Base-by-base conservation (phyloP, 2,888 invertebrate species). In the Subacronicta megacephala region DNA sequence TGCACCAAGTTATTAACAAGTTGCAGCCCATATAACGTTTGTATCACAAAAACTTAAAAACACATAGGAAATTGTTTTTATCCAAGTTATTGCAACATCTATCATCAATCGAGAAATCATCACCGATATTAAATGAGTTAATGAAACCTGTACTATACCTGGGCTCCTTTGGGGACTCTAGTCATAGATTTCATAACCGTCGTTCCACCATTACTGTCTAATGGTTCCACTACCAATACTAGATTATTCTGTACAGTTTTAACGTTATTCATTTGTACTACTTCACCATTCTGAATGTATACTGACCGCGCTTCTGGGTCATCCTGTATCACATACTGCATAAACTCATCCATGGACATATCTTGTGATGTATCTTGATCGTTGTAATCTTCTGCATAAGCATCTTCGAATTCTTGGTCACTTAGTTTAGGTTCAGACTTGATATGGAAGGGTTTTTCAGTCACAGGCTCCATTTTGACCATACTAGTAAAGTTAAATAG, bases 281-380 rank as follows among this genome's bases (percentile, higher is more conserved):
- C 43, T 33, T 74, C 72, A 0, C 71, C 75, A 13, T 71, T 71
- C 26, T 74, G 40, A 45, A 72, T 65, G 10, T 62, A 70, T 7
- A 65, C 53, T 41, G 38, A 20, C 9, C 42, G 41, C 7, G 51
- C 3, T 6, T 53, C 55, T 35, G 51, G 29, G 1, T n/a, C 18
- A 0, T 35, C 15, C 0, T 38, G 35, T 0, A 16, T 29, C 9
- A 73, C 62, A 44, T 62, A 72, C n/a, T 70, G 41, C 52, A 72
- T 53, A 5, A 70, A 60, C 0, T 59, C 56, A 0, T 62, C 37
- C 18, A 70, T 36, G 20, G 46, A 16, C 7, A 50, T 54, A n/a
- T 68, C 54, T 2, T 62, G 13, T 0, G 43, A 38, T 0, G 31
- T 37, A 33, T 43, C 41, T 1, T 16, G 31, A 7, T 50, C 36